Conservation (phyloP, 2,113 vertebrate species). For the Carollia perspicillata region DNA sequence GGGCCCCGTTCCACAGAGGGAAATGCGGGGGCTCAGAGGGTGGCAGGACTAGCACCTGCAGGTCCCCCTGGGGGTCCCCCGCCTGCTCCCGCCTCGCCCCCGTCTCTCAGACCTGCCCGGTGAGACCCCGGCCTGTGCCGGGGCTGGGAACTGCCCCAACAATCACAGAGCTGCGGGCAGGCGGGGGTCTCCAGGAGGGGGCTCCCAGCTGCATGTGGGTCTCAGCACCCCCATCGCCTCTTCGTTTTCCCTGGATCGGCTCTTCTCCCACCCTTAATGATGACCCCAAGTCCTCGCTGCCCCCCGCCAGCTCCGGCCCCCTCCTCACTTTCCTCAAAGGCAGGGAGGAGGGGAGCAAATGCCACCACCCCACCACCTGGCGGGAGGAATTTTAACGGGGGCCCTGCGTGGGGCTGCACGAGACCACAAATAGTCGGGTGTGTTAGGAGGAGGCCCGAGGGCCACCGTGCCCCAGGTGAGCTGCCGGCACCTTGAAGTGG, state of each 20-base stretch:
- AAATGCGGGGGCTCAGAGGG: rapidly evolving
- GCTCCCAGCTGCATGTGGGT: neutral
- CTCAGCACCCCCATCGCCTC: neutral
- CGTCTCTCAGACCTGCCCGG: neutral
- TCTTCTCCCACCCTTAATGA: neutral
- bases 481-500: constrained; percentile 93
- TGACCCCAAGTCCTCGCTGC: neutral
- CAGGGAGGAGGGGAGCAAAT: neutral
- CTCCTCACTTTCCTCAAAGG: neutral
- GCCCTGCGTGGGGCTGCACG: rapidly evolving
- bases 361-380: neutral
- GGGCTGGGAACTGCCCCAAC: too few relatives aligned
- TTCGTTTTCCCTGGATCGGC: neutral
- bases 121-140: rapidly evolving
- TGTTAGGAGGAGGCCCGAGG: rapidly evolving
- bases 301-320: neutral
- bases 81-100: neutral
- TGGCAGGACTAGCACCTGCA: neutral
- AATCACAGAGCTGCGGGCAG: rapidly evolving
- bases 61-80: neutral
- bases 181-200: rapidly evolving
- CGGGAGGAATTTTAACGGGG: rapidly evolving
- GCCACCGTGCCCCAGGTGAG: rapidly evolving
- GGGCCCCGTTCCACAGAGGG: neutral
- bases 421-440: rapidly evolving